Evolutionary conservation across 2,888 invertebrate species (phyloP).

Genomic region (Dasysyrphus albostriatus): DNA sequence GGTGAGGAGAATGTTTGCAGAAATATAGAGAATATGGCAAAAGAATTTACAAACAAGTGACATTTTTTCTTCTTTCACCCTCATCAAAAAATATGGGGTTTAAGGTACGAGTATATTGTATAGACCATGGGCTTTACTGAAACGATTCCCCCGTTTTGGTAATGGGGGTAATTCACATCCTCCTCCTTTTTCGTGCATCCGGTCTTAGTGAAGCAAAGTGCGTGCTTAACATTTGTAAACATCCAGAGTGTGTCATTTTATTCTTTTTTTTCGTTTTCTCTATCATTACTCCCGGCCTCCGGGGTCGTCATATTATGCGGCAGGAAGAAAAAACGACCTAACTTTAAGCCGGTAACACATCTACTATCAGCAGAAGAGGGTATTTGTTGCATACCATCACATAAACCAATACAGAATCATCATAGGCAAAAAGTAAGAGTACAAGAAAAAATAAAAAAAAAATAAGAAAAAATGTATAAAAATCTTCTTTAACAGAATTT

Average conservation of each 20-base stretch:
- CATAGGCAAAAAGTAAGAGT: background rate
- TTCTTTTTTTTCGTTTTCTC: slow-evolving; percentile 36
- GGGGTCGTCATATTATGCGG: background rate
- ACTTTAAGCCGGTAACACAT: slow-evolving; percentile 32
- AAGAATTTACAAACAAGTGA: slow-evolving; percentile 57
- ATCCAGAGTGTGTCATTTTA: slow-evolving; percentile 64
- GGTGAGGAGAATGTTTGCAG: background rate
- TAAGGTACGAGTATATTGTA: background rate
- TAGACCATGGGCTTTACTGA: slow-evolving; percentile 17
- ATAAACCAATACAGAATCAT: slow-evolving; percentile 21
- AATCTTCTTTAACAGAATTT: slow-evolving; percentile 37
- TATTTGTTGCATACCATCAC: slow-evolving; percentile 34
- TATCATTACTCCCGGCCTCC: slow-evolving; percentile 11
- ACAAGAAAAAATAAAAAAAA: background rate
- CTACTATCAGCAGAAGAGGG: background rate
- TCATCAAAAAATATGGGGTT: slow-evolving; percentile 6
- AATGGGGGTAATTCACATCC: slow-evolving; percentile 66
- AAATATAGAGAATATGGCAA: slow-evolving; percentile 22
- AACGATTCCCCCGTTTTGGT: slow-evolving; percentile 5
- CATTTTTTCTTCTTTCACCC: slow-evolving; percentile 14
- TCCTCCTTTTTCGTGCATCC: background rate
- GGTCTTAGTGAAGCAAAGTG: slow-evolving; percentile 53
- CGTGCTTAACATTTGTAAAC: slow-evolving; percentile 75
- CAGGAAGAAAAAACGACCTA: slow-evolving; percentile 36
- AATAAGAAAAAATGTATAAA: background rate